phyloP scores from a whole-genome alignment of 2,113 vertebrate genomes.

The Athene cunicularia region DNA sequence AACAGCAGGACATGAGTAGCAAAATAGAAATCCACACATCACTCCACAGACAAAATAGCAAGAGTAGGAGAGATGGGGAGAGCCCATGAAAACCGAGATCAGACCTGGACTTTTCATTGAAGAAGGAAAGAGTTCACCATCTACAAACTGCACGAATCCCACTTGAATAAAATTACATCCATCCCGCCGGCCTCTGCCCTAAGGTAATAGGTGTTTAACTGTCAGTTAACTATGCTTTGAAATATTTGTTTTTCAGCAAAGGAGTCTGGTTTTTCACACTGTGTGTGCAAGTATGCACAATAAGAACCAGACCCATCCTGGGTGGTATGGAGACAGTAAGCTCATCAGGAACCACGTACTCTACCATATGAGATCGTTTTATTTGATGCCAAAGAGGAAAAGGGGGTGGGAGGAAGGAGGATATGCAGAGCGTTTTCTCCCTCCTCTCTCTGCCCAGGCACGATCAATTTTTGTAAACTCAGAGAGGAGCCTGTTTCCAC shows the following conservation, averaged over 20 bases:
- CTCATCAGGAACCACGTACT: slow-evolving; percentile 12
- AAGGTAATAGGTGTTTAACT: background rate
- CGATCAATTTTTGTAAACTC: background rate
- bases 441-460: slow-evolving; percentile 34
- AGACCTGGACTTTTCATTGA: background rate
- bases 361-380: slow-evolving; percentile 25
- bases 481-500: slow-evolving; percentile 7
- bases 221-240: background rate
- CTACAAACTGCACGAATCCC: background rate
- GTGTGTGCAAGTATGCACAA: slow-evolving; percentile 5
- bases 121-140: background rate
- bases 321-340: slow-evolving; percentile 67
- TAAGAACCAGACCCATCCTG: slow-evolving; percentile 70
- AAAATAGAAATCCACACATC: background rate
- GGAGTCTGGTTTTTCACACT: background rate
- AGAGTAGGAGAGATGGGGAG: background rate
- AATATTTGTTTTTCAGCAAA: background rate
- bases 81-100: background rate
- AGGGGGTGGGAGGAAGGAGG: background rate
- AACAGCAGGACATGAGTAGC: background rate
- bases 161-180: background rate
- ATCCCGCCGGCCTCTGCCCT: background rate
- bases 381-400: slow-evolving; percentile 62
- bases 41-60: background rate
- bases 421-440: background rate